Conservation (phyloP, 1,140 invertebrate genomes). For the Hylaeus anthracinus region DNA sequence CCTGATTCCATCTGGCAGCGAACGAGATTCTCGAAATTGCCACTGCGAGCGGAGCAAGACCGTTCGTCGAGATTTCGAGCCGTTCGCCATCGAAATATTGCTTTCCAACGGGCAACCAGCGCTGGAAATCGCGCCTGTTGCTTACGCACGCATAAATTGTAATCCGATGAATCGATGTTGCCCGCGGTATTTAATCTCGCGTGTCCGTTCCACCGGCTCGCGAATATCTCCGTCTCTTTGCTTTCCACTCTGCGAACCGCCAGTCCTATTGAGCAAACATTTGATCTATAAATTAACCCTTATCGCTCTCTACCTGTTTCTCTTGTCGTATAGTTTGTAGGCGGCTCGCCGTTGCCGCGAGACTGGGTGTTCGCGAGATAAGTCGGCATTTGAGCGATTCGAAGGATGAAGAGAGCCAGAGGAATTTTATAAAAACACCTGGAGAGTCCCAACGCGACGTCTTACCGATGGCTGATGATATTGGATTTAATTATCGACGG, state of each 20-base stretch:
- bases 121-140: not conserved
- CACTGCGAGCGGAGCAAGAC: constrained; percentile 38
- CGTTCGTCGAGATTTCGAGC: constrained; percentile 54
- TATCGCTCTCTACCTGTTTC: not conserved
- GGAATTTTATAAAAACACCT: no score
- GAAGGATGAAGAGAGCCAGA: no score
- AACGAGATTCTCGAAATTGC: constrained; percentile 50
- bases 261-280: not conserved
- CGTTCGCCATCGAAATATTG: constrained; percentile 56
- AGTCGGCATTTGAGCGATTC: no score
- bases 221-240: not conserved
- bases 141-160: constrained; percentile 27
- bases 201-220: not conserved
- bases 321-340: not conserved
- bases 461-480: no score
- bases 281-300: constrained; percentile 8
- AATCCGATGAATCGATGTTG: constrained; percentile 34
- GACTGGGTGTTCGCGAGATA: no score
- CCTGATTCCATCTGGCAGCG: constrained; percentile 35
- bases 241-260: not conserved
- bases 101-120: constrained; percentile 21
- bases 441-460: no score
- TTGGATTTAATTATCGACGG: no score
- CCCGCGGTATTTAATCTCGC: constrained; percentile 15
- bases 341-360: no score